phyloP scores from a whole-genome alignment of 2,113 vertebrate species.

The Perognathus longimembris region DNA sequence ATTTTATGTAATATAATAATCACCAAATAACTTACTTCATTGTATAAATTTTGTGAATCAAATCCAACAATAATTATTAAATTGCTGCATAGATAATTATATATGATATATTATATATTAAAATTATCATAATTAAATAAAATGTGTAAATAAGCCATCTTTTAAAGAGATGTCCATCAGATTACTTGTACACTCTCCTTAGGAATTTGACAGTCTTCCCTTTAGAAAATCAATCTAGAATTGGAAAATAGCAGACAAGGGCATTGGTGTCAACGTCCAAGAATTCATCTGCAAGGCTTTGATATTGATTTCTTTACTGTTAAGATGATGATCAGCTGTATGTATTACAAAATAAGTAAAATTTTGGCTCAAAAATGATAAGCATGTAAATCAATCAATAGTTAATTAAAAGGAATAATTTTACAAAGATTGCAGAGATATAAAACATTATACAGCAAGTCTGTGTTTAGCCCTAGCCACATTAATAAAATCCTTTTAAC shows the following conservation, averaged over 20 bases:
- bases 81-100: background rate
- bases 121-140: background rate
- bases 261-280: background rate
- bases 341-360: conserved; percentile 16
- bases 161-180: background rate
- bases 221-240: conserved; percentile 22
- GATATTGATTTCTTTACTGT: background rate
- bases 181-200: background rate
- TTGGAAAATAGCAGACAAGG: conserved; percentile 1
- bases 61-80: background rate
- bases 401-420: background rate
- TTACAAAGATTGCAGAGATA: conserved; percentile 1
- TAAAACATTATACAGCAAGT: background rate
- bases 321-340: background rate
- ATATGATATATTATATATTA: background rate
- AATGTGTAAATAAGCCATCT: background rate
- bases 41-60: background rate
- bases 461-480: background rate
- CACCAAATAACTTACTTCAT: background rate
- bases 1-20: conserved; percentile 20
- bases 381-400: conserved; percentile 32
- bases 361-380: background rate
- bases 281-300: background rate
- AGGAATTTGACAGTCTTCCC: background rate
- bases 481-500: conserved; percentile 65